Evolutionary conservation across 2,888 invertebrate genomes (phyloP).

Genomic region (Polymixis lichenea): DNA sequence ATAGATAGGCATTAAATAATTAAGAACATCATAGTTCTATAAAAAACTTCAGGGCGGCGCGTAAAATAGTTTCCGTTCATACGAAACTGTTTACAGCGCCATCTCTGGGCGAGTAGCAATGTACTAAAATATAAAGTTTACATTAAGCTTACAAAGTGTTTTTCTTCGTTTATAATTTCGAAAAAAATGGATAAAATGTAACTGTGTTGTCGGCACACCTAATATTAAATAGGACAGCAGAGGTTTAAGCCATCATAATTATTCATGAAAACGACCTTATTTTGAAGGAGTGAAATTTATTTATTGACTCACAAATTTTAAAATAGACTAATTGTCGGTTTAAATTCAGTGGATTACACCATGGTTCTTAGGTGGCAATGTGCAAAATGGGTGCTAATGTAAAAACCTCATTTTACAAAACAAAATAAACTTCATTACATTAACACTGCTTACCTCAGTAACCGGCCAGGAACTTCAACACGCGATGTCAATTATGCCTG

Average conservation of each 20-base stretch:
- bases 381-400: no score
- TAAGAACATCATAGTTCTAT: no score
- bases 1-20: no score
- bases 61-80: not conserved
- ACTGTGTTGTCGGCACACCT: not conserved
- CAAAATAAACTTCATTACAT: not conserved
- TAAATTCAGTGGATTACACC: not conserved
- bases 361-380: not conserved
- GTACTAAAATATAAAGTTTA: conserved; percentile 22
- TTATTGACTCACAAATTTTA: not conserved
- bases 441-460: not conserved
- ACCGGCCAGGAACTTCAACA: conserved; percentile 18
- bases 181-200: no score
- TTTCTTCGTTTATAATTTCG: not conserved
- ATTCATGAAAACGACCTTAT: not conserved
- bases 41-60: not conserved
- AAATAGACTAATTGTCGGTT: not conserved
- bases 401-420: not conserved
- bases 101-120: conserved; percentile 64
- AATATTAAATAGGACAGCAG: not conserved
- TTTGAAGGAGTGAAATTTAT: not conserved
- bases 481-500: conserved; percentile 28
- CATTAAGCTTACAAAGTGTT: rapidly evolving
- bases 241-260: not conserved
- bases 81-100: conserved; percentile 47